These are phyloP conservation scores for Macroteleia sp. DNA, from an alignment of 2,888 invertebrate genomes.

Conservation along the genomic window DNA sequence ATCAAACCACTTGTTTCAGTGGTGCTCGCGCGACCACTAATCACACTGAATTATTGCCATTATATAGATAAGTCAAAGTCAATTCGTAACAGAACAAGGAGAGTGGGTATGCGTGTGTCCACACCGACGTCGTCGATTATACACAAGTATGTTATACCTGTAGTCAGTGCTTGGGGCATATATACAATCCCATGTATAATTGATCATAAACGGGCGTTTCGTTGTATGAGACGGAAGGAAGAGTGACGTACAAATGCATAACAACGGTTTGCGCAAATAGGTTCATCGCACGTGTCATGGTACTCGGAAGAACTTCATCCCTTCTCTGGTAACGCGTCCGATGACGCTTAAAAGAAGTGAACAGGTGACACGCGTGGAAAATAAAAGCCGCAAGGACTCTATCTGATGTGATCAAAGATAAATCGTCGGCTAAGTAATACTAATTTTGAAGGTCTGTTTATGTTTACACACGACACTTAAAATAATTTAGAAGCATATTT, in stretches of 20 bases:
- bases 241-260: slow-evolving; percentile 31
- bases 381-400: slow-evolving; percentile 15
- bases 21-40: background rate
- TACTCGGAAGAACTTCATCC: slow-evolving; percentile 15
- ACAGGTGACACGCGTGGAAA: slow-evolving; percentile 30
- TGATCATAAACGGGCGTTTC: slow-evolving; percentile 31
- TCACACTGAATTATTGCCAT: slow-evolving; percentile 8
- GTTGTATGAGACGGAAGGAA: slow-evolving; percentile 16
- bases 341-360: slow-evolving; percentile 19
- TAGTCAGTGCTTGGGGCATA: too few species aligned
- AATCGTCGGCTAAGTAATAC: too few species aligned
- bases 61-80: slow-evolving; percentile 12
- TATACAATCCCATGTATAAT: slow-evolving; percentile 10
- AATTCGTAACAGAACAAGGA: background rate
- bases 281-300: slow-evolving; percentile 45
- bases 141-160: too few species aligned
- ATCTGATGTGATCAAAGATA: too few species aligned
- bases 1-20: background rate
- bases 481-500: too few species aligned
- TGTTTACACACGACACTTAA: too few species aligned
- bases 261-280: slow-evolving; percentile 34
- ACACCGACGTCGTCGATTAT: too few species aligned
- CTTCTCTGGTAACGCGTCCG: background rate
- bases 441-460: too few species aligned
- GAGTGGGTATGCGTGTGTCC: background rate